These are phyloP conservation scores for Drosophila bifasciata DNA, from an alignment of 1,140 invertebrate species.

Conservation along the genomic window DNA sequence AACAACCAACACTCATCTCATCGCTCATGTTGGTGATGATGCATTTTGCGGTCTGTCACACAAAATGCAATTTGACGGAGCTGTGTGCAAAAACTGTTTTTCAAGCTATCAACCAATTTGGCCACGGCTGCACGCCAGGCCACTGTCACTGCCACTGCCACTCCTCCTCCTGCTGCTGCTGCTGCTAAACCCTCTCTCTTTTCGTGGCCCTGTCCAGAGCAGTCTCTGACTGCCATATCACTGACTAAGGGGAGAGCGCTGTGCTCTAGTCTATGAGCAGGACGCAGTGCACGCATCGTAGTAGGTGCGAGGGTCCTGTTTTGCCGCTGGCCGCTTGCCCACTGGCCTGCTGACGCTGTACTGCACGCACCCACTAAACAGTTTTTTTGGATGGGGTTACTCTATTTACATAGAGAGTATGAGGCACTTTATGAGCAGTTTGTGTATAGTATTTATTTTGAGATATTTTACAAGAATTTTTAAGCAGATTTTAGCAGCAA, in stretches of 20 bases:
- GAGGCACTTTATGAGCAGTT: slow-evolving; percentile 10
- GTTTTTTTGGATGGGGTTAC: no score
- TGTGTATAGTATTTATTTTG: slow-evolving; percentile 12
- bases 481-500: no score
- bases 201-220: slow-evolving; percentile 13
- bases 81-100: slow-evolving; percentile 83
- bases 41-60: slow-evolving; percentile 84
- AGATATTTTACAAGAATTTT: background rate
- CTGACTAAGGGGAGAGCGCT: slow-evolving; percentile 18
- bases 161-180: background rate
- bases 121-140: slow-evolving; percentile 74
- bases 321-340: slow-evolving; percentile 13
- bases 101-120: slow-evolving; percentile 84
- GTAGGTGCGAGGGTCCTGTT: slow-evolving; percentile 4
- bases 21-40: slow-evolving; percentile 84
- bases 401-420: no score
- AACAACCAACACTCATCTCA: slow-evolving; percentile 84
- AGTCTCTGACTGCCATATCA: slow-evolving; percentile 69
- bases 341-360: slow-evolving; percentile 2
- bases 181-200: background rate
- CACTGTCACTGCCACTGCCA: slow-evolving; percentile 8
- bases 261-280: background rate
- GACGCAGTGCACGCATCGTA: slow-evolving; percentile 25
- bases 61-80: slow-evolving; percentile 83
- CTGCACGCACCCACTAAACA: background rate